Evolutionary conservation across 2,888 invertebrate genomes (phyloP).

Genomic region (Lycophotia porphyrea): DNA sequence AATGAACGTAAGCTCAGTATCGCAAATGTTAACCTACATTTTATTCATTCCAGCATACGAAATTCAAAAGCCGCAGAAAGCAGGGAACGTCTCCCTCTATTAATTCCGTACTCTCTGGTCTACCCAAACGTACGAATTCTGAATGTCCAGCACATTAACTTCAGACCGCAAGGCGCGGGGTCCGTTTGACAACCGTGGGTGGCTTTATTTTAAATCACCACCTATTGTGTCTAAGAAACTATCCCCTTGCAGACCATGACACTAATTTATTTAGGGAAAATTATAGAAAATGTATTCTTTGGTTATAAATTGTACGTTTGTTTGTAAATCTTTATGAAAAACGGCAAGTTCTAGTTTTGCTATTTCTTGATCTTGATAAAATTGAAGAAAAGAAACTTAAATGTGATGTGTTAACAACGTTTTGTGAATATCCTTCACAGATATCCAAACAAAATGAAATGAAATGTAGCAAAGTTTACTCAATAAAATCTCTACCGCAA

Average conservation of each 20-base stretch:
- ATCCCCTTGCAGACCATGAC: conserved; percentile 31
- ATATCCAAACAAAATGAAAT: conserved; percentile 10
- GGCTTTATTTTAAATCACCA: conserved; percentile 86
- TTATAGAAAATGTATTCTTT: not conserved
- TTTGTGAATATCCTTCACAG: not conserved
- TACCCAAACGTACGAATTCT: conserved; percentile 79
- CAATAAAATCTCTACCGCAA: conserved; percentile 40
- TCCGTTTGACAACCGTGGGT: conserved; percentile 82
- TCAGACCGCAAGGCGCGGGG: conserved; percentile 82
- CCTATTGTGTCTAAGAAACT: conserved; percentile 82
- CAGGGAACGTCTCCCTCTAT: conserved; percentile 35
- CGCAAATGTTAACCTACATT: not conserved
- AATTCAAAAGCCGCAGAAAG: not conserved
- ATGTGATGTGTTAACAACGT: not conserved
- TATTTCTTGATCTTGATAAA: not conserved
- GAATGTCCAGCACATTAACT: conserved; percentile 89
- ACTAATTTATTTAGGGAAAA: conserved; percentile 43
- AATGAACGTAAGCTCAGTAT: not conserved
- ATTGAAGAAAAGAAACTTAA: not conserved
- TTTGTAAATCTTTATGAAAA: not conserved
- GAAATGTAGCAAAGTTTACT: conserved; percentile 24
- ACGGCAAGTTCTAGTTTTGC: rapidly evolving
- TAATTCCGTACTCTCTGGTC: conserved; percentile 53
- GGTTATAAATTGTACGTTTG: not conserved
- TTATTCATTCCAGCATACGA: not conserved